Evolutionary conservation across 2,888 invertebrate genomes (phyloP), one percentile per base, ranked within the genome.

Genomic region (Pollenia angustigena): DNA sequence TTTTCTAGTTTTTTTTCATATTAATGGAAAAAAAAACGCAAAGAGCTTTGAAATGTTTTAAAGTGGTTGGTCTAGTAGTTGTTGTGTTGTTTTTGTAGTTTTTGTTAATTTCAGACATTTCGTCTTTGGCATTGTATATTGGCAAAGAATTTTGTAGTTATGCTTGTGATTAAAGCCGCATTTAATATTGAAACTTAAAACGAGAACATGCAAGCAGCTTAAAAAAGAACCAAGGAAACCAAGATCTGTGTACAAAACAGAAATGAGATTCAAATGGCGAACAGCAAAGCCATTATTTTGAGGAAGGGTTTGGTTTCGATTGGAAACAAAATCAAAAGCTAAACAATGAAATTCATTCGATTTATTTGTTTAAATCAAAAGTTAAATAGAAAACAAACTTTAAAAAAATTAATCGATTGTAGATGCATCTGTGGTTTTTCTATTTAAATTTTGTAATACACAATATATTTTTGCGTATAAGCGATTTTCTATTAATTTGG

Each of bases 41-140:
- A 74, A 74, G 23, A 66, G 23, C 46, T 81, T 81, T 58, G 16
- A 81, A 50, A 18, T 42, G 42, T 50, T 56, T 11, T 32, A 68
- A 58, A 66, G 16, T 44, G 9, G 52, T 23, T 40, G 23, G 56
- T 68, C 9, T 54, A 76, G 58, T 71, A 32, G 69, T 14, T 75
- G 54, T 1, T 32, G 4, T 58, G 8, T 54, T 69, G 62, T 60
- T 46, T 60, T 75, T 52, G 46, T 56, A 46, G 16, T 18, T 40
- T 50, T 40, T 18, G 56, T 40, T 68, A 16, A 18, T 40, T 69
- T 62, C 44, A 71, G 46, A 68, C 58, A 60, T 64, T 58, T 68
- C 44, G 85, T 78, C 72, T 78, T 81, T 85, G 85, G 81, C 85
- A 85, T 81, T 85, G 85, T 66, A 81, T 85, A 75, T 85, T 85